These are phyloP conservation scores for Cirrhinus molitorella DNA, from an alignment of 2,797 vertebrate genomes.

Conservation along the genomic window DNA sequence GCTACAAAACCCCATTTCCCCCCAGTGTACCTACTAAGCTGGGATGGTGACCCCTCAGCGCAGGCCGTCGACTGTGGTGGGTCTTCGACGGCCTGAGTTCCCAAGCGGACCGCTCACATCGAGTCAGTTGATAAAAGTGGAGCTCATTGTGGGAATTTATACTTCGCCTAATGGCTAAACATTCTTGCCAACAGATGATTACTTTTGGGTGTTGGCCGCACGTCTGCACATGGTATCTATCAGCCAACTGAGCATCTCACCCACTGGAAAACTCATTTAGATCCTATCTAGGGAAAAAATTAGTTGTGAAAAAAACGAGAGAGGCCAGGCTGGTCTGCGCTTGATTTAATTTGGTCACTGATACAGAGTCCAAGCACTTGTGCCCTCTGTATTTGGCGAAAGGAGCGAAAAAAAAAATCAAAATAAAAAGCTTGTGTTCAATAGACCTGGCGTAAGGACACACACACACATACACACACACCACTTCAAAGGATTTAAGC, in stretches of 20 bases:
- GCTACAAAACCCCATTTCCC: constrained; percentile 74
- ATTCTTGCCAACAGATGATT: constrained; percentile 71
- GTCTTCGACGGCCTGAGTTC: constrained; percentile 68
- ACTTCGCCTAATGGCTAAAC: constrained; percentile 64
- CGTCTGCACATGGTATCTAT: constrained; percentile 72
- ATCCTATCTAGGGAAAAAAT: constrained; percentile 82
- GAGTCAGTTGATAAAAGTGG: constrained; percentile 64
- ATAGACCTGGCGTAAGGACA: constrained; percentile 41
- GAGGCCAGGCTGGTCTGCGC: constrained; percentile 70
- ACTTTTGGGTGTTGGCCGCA: constrained; percentile 68
- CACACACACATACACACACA: background rate
- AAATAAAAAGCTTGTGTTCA: constrained; percentile 66
- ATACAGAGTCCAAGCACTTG: constrained; percentile 78
- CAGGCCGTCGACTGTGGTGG: constrained; percentile 49
- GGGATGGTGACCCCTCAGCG: constrained; percentile 62
- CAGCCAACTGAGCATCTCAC: constrained; percentile 74
- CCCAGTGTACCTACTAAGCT: constrained; percentile 73
- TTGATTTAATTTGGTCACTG: constrained; percentile 82
- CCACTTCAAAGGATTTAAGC: constrained; percentile 57
- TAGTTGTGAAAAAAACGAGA: constrained; percentile 68
- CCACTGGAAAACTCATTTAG: constrained; percentile 84
- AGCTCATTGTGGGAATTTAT: constrained; percentile 66
- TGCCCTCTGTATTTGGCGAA: constrained; percentile 72
- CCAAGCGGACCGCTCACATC: constrained; percentile 67
- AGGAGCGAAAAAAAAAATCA: constrained; percentile 60